A percentile compares a stretch with the other conserved stretches of the same genome.
Conservation (phyloP, 2,888 invertebrate species). For the Caenorhabditis drosophilae region DNA sequence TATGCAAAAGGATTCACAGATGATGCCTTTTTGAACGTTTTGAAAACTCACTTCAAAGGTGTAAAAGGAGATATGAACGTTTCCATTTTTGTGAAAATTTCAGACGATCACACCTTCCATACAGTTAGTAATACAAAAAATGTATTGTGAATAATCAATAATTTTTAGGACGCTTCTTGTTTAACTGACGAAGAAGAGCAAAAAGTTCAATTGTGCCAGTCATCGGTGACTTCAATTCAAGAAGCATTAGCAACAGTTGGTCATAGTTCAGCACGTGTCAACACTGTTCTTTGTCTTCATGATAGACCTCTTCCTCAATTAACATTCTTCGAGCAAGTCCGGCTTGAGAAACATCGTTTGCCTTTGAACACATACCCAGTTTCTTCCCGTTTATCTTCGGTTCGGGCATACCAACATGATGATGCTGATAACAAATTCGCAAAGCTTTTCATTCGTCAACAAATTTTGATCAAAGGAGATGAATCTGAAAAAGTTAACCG, state of each 20-base stretch:
- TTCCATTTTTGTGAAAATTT: slow-evolving; percentile 33
- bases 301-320: slow-evolving; percentile 33
- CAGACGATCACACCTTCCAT: slow-evolving; percentile 15
- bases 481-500: slow-evolving; percentile 25
- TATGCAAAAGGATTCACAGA: slow-evolving; percentile 22
- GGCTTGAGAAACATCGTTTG: slow-evolving; percentile 62
- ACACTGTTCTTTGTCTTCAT: slow-evolving; percentile 32
- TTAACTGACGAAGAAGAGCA: slow-evolving; percentile 31
- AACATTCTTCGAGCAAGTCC: slow-evolving; percentile 37
- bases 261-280: slow-evolving; percentile 19
- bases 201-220: slow-evolving; percentile 28
- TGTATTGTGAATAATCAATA: no score
- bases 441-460: slow-evolving; percentile 48
- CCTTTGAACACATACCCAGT: slow-evolving; percentile 45
- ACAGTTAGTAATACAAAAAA: slow-evolving; percentile 10
- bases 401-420: slow-evolving; percentile 49
- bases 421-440: slow-evolving; percentile 45
- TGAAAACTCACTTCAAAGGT: slow-evolving; percentile 21
- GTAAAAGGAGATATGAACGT: slow-evolving; percentile 18
- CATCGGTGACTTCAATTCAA: slow-evolving; percentile 13
- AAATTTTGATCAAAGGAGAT: slow-evolving; percentile 26
- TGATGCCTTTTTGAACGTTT: slow-evolving; percentile 11
- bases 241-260: slow-evolving; percentile 8
- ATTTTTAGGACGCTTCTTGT: slow-evolving; percentile 25
- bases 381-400: slow-evolving; percentile 43